These are phyloP conservation scores for Morinoia aosen DNA, from an alignment of 2,888 invertebrate species.

Conservation along the genomic window DNA sequence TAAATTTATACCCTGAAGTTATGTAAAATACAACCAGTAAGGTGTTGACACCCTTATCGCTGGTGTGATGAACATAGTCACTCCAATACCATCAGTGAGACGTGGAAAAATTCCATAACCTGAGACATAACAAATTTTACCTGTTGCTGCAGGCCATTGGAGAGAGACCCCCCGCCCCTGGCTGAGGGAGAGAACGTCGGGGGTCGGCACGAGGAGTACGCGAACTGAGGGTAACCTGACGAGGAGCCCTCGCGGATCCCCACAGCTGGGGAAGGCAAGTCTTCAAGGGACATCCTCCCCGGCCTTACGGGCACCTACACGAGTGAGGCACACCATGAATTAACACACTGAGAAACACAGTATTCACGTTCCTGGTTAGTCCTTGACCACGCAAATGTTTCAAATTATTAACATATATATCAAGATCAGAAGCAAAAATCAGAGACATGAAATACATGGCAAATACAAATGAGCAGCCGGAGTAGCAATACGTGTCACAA, in stretches of 20 bases:
- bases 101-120: neutral
- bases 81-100: neutral
- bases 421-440: neutral
- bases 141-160: neutral
- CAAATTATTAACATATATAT: neutral
- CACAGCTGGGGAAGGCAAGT: neutral
- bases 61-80: neutral
- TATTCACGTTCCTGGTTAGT: neutral
- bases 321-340: neutral
- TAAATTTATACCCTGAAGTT: neutral
- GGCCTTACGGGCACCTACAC: neutral
- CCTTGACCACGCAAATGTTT: neutral
- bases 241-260: neutral
- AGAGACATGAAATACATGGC: neutral
- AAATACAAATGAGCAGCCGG: neutral
- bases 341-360: neutral
- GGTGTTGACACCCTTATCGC: neutral
- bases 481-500: too few relatives aligned
- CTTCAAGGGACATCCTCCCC: slow-evolving; percentile 8
- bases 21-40: neutral
- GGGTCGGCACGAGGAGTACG: neutral
- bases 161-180: neutral
- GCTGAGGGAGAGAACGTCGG: neutral
- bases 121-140: neutral
- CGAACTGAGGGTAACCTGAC: neutral